phyloP scores from a whole-genome alignment of 2,888 invertebrate species.

The Cryptops parisi region DNA sequence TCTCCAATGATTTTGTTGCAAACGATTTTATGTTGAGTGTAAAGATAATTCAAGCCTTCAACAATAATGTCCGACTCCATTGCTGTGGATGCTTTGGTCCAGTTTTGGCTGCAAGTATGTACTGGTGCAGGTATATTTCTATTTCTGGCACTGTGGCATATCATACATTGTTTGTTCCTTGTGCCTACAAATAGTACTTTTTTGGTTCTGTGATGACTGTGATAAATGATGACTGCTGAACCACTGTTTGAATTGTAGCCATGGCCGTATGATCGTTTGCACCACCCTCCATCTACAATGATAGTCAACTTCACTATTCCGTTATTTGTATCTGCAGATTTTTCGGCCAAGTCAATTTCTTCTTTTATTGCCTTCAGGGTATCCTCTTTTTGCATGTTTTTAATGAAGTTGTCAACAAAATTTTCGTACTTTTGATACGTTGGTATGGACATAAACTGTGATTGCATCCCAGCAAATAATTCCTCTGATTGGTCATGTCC shows the following conservation, averaged over 20 bases:
- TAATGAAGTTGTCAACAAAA: neutral
- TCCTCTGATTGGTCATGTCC: slow-evolving; percentile 1
- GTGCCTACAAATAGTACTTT: neutral
- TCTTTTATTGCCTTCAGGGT: neutral
- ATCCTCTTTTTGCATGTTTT: neutral
- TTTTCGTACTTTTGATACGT: neutral
- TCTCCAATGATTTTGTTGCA: slow-evolving; percentile 3
- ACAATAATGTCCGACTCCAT: slow-evolving; percentile 5
- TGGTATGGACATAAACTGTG: neutral
- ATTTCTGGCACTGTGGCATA: neutral
- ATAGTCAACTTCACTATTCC: neutral
- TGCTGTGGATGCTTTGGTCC: neutral
- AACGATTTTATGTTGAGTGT: neutral
- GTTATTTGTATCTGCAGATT: too few relatives aligned
- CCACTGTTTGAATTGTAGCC: slow-evolving; percentile 5
- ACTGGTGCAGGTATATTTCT: neutral
- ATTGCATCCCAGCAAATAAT: neutral
- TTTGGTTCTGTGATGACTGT: neutral
- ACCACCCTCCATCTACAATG: slow-evolving; percentile 5
- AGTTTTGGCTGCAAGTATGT: neutral
- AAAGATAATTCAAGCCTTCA: neutral
- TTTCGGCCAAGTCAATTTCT: neutral
- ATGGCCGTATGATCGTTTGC: slow-evolving; percentile 2
- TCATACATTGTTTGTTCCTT: neutral
- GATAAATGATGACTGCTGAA: neutral